Conservation (phyloP, 2,797 vertebrate genomes). For the Microctenopoma lineatum region DNA sequence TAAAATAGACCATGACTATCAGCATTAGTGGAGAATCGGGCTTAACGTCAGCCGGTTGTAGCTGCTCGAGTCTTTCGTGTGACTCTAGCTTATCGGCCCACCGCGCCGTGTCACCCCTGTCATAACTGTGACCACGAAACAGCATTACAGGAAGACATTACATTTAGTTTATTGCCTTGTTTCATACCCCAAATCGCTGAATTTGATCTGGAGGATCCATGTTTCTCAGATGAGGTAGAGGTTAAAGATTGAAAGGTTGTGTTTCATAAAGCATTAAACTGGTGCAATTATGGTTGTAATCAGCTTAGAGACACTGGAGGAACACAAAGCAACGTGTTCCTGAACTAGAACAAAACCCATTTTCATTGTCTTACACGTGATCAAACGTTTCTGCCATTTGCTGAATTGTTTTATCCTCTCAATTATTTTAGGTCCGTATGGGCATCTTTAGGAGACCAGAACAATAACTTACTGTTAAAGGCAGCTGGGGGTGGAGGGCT, state of each 20-base stretch:
- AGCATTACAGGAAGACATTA: conserved; percentile 45
- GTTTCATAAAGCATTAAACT: conserved; percentile 39
- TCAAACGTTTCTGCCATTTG: conserved; percentile 26
- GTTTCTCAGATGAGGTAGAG: conserved; percentile 43
- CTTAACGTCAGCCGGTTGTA: conserved; percentile 47
- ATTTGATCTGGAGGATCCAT: conserved; percentile 45
- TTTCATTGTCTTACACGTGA: conserved; percentile 23
- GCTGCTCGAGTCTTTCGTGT: conserved; percentile 54
- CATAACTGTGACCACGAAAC: conserved; percentile 52
- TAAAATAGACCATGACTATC: conserved; percentile 74
- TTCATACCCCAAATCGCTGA: conserved; percentile 37
- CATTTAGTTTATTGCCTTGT: conserved; percentile 44
- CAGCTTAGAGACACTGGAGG: conserved; percentile 10
- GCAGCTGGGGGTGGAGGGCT: not conserved
- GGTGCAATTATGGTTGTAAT: conserved; percentile 56
- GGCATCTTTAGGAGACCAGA: conserved; percentile 17
- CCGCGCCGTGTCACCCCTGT: conserved; percentile 27
- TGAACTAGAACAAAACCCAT: conserved; percentile 32
- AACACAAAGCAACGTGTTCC: conserved; percentile 46
- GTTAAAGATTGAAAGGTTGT: conserved; percentile 52
- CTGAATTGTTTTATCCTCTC: conserved; percentile 23
- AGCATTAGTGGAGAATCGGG: conserved; percentile 34
- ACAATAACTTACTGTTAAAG: conserved; percentile 29
- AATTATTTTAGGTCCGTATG: conserved; percentile 17
- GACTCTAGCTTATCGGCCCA: conserved; percentile 48